Conservation (phyloP, 2,888 invertebrate genomes). For the Gnatocerus cornutus region DNA sequence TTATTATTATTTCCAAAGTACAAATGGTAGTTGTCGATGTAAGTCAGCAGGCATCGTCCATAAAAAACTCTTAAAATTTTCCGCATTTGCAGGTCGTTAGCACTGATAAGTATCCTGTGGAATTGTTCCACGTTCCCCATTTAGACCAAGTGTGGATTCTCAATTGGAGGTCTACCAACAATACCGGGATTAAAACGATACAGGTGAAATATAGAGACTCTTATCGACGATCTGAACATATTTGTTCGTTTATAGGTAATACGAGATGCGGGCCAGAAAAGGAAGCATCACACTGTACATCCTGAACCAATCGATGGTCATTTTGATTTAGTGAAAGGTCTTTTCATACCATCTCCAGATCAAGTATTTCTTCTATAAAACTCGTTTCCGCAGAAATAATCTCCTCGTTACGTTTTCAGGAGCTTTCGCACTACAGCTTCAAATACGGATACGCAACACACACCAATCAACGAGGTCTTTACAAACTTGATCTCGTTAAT, state of each 20-base stretch:
- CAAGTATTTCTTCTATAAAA: conserved; percentile 67
- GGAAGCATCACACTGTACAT: conserved; percentile 82
- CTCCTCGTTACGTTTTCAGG: conserved; percentile 66
- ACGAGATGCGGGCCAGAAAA: conserved; percentile 80
- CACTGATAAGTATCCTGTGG: conserved; percentile 82
- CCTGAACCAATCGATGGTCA: conserved; percentile 84
- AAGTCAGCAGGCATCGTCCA: conserved; percentile 49
- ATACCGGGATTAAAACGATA: conserved; percentile 78
- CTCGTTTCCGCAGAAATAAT: neutral
- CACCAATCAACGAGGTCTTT: conserved; percentile 81
- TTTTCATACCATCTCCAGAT: conserved; percentile 76
- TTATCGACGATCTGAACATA: conserved; percentile 9
- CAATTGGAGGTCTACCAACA: conserved; percentile 78
- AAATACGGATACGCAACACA: conserved; percentile 85
- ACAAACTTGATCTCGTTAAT: conserved; percentile 81
- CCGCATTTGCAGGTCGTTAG: conserved; percentile 73
- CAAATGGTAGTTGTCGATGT: conserved; percentile 83
- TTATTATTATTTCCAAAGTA: conserved; percentile 81
- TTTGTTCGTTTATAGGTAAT: conserved; percentile 73
- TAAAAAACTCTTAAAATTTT: neutral
- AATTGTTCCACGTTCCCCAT: conserved; percentile 80
- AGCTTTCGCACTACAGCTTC: conserved; percentile 74
- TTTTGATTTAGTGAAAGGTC: conserved; percentile 80
- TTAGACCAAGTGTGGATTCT: conserved; percentile 85
- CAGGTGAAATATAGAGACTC: conserved; percentile 67